These are phyloP conservation scores for Lasioglossum pauxillum DNA, from an alignment of 2,888 invertebrate genomes.

Conservation along the genomic window DNA sequence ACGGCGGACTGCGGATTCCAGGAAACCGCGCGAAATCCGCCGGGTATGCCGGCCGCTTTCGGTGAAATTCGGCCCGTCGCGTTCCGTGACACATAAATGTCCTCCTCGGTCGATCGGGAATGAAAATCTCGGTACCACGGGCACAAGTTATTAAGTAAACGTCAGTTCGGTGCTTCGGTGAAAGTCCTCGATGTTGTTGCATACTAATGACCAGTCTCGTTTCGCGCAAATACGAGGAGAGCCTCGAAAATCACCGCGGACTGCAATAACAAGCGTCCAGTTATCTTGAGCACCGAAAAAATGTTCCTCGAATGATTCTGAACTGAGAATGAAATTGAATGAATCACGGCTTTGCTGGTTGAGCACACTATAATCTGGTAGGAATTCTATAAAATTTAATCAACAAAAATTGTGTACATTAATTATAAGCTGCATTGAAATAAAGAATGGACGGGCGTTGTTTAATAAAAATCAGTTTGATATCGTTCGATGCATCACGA, in stretches of 20 bases:
- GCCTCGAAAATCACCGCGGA: too few species aligned
- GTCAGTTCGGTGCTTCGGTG: conserved; percentile 28
- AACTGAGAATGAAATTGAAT: neutral
- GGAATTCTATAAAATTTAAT: neutral
- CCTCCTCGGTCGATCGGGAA: conserved; percentile 7
- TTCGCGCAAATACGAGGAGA: neutral
- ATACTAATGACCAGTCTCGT: conserved; percentile 12
- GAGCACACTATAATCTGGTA: neutral
- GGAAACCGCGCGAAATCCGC: conserved; percentile 17
- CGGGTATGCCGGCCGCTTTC: conserved; percentile 20
- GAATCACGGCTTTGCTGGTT: neutral
- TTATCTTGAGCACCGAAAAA: neutral
- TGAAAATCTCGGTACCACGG: conserved; percentile 22
- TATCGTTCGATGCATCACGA: neutral
- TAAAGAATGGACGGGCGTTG: neutral
- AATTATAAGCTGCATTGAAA: too few species aligned
- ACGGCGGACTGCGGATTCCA: neutral
- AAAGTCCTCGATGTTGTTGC: conserved; percentile 13
- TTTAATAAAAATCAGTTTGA: neutral
- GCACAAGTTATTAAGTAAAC: conserved; percentile 44
- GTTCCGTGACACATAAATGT: conserved; percentile 56
- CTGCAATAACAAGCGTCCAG: neutral
- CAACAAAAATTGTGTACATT: neutral
- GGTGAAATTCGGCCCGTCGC: conserved; percentile 59
- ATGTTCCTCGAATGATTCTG: neutral